Conservation (phyloP, 2,113 vertebrate species). For the Leptocoma aspasia region DNA sequence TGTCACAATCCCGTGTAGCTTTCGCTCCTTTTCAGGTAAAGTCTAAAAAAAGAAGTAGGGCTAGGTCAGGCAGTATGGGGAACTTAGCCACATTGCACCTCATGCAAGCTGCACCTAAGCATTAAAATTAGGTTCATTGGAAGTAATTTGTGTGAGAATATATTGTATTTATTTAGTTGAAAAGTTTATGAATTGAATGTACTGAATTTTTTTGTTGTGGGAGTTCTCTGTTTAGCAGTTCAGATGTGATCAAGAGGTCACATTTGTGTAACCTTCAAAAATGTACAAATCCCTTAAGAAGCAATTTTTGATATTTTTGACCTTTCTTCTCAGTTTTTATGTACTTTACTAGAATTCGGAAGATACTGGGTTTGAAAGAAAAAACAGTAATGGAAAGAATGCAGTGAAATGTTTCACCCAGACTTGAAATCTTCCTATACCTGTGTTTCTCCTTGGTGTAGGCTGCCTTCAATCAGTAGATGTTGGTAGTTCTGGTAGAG, state of each 20-base stretch:
- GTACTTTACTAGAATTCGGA: not conserved
- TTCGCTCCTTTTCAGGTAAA: not conserved
- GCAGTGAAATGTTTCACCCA: accelerated
- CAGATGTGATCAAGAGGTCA: not conserved
- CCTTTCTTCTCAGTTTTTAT: not conserved
- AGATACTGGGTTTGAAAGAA: not conserved
- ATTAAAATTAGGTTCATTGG: not conserved
- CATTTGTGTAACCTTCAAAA: not conserved
- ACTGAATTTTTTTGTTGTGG: not conserved
- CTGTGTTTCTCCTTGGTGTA: not conserved
- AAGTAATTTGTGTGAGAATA: not conserved
- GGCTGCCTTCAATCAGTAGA: not conserved
- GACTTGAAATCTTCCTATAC: not conserved
- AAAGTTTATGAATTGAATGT: not conserved
- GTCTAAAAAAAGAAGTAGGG: not conserved
- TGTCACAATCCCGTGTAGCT: not conserved
- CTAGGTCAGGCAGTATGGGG: not conserved
- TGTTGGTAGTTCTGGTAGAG: not conserved
- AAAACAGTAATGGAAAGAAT: not conserved
- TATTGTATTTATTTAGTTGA: not conserved
- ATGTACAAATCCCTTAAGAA: not conserved
- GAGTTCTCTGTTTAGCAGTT: not conserved
- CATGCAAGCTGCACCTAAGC: not conserved
- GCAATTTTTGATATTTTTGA: not conserved
- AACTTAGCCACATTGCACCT: not conserved